These are phyloP conservation scores for Formicarius rufipectus DNA, from an alignment of 2,113 vertebrate species.

Conservation along the genomic window DNA sequence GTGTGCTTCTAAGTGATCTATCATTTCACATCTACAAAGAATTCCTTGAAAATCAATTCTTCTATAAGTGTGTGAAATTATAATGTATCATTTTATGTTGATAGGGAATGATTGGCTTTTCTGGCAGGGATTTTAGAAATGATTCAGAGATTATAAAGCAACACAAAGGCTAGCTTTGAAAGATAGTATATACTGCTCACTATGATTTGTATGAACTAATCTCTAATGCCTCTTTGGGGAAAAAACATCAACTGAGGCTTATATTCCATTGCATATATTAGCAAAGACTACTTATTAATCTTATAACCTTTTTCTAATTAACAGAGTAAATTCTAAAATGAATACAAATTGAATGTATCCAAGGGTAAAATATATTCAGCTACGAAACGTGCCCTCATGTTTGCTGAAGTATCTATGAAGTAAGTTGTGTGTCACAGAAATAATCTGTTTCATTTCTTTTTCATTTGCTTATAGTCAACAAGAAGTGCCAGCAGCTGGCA, in stretches of 20 bases:
- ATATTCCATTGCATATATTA: slow-evolving; percentile 1
- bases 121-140: slow-evolving; percentile 17
- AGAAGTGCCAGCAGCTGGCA: background rate
- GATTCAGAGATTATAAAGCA: slow-evolving; percentile 38
- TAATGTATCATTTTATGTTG: background rate
- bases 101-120: background rate
- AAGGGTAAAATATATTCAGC: slow-evolving; percentile 40
- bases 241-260: background rate
- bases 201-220: slow-evolving; percentile 8
- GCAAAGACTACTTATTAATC: slow-evolving; percentile 63
- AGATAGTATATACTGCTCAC: background rate
- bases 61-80: background rate
- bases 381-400: background rate
- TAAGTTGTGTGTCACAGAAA: background rate
- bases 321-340: slow-evolving; percentile 60
- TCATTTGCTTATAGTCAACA: background rate
- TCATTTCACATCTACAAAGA: background rate
- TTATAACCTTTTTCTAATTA: slow-evolving; percentile 71
- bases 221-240: background rate
- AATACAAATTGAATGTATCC: slow-evolving; percentile 61
- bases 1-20: background rate
- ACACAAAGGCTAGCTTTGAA: background rate
- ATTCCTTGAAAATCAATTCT: slow-evolving; percentile 22
- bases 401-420: background rate
- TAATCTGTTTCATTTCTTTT: background rate